Evolutionary conservation across 2,888 invertebrate genomes (phyloP).

Genomic region (Noctua janthina): DNA sequence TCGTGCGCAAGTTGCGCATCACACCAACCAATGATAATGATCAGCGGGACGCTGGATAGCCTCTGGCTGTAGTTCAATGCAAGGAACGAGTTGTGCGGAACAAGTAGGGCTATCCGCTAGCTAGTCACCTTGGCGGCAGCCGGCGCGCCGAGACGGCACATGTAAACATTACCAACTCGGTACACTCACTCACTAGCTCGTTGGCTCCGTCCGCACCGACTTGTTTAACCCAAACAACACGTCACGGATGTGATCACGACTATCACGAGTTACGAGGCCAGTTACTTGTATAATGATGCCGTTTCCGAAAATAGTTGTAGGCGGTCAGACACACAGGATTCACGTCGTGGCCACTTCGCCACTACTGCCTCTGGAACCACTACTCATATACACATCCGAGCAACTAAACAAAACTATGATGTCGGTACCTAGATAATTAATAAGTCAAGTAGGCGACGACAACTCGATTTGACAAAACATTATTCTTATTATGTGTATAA

Average conservation of each 20-base stretch:
- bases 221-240: constrained; percentile 50
- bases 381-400: neutral
- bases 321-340: neutral
- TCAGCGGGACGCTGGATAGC: neutral
- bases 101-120: neutral
- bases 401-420: neutral
- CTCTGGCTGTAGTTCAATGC: neutral
- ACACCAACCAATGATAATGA: neutral
- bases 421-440: neutral
- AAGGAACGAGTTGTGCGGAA: neutral
- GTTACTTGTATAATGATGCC: constrained; percentile 29
- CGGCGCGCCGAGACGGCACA: neutral
- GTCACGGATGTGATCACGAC: constrained; percentile 65
- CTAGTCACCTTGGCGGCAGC: neutral
- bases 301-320: constrained; percentile 48
- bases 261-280: constrained; percentile 53
- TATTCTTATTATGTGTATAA: constrained; percentile 27
- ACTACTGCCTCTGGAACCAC: neutral
- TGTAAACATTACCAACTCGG: neutral
- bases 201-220: neutral
- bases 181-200: neutral
- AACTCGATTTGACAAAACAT: constrained; percentile 18
- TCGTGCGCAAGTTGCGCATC: neutral
- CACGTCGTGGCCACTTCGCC: constrained; percentile 7
- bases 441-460: constrained; percentile 3